Evolutionary conservation across 2,113 vertebrate species (phyloP).

Genomic region (Xiphorhynchus elegans): DNA sequence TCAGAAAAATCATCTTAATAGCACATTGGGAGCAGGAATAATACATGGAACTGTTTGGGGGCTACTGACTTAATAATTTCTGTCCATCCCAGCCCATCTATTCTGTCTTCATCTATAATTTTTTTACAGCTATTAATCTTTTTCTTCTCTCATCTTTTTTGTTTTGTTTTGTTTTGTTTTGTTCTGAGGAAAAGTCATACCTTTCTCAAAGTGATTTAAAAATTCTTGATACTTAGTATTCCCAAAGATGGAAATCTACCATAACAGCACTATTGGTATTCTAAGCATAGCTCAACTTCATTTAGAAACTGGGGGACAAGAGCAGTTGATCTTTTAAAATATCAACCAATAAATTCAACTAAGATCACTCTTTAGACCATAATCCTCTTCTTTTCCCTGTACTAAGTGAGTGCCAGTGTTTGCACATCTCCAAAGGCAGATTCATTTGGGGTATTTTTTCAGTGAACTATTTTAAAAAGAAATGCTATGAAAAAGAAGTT

Average conservation of each 20-base stretch:
- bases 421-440: not conserved
- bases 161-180: not conserved
- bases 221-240: not conserved
- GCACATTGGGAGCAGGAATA: not conserved
- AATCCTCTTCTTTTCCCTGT: not conserved
- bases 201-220: not conserved
- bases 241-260: not conserved
- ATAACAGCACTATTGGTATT: not conserved
- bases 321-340: not conserved
- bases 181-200: not conserved
- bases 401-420: not conserved
- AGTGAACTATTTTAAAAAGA: not conserved
- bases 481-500: not conserved
- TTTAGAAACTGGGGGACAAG: not conserved
- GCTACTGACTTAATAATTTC: not conserved
- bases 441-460: not conserved
- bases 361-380: not conserved
- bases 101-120: not conserved
- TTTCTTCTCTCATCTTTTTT: not conserved
- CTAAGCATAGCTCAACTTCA: not conserved
- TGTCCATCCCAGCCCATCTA: not conserved
- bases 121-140: not conserved
- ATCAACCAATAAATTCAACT: not conserved
- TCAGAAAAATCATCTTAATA: constrained; percentile 7
- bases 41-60: not conserved